Base-by-base conservation (phyloP, 2,113 vertebrate species). In the Plecturocebus donacophilus region DNA sequence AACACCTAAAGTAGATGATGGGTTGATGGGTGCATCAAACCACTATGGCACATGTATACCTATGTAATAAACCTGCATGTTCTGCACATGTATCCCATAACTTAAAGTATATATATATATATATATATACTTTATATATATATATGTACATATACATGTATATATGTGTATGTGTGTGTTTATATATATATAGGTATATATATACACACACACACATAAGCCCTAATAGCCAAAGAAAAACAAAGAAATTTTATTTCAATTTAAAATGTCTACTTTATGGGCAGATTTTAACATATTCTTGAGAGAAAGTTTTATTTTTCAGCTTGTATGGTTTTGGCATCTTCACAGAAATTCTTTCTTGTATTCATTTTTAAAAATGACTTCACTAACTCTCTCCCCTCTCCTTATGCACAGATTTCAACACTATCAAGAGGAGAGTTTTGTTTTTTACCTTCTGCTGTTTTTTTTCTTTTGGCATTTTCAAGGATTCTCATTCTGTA, bases 261-360 rank as follows among this genome's bases (percentile, higher is more conserved):
- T 47, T 42, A 95, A 96, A 96, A 91, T 75, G n/a, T 75, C 68
- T 87, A 75, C 58, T 91, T 85, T 45, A 42, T 45, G 85, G 30
- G 81, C 58, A 70, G 27, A 71, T 90, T 94, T 88, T 88, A 58
- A 81, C 79, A 96, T 16, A 94, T 91, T 66, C 40, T 32, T 20
- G 32, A 96, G 54, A 87, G 21, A 58, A 3, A 64, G 11, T 90
- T 96, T 96, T 56, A 52, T 66, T 82, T 90, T 70, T 92, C n/a
- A 91, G 66, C 47, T 84, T 87, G 47, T 87, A 6, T 80, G 40
- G 52, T 96, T 90, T 70, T 27, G 71, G 40, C 56, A 91, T 93
- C 91, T 84, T 87, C 25, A 94, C 49, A 30, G 21, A 68, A 82
- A 94, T 87, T 76, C 16, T 38, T 87, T 85, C 52, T 71, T 52